phyloP scores from a whole-genome alignment of 2,113 vertebrate species.

The Pseudopipra pipra region DNA sequence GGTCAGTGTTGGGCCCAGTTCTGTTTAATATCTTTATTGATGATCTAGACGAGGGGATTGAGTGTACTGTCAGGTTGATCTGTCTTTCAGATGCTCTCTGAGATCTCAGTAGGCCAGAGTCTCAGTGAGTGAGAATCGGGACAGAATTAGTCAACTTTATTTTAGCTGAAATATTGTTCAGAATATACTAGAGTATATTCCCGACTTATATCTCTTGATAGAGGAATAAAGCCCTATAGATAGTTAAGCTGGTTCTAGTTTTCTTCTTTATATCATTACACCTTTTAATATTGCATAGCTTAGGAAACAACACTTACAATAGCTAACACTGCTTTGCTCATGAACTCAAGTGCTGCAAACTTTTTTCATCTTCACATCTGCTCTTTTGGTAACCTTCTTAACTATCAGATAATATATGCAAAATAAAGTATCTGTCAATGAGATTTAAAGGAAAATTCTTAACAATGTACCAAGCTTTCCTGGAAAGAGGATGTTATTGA shows the following conservation, averaged over 20 bases:
- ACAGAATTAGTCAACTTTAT: not conserved
- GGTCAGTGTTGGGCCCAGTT: no score
- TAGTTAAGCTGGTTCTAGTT: not conserved
- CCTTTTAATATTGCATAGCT: not conserved
- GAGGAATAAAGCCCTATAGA: not conserved
- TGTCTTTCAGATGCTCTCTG: not conserved
- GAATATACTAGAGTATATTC: not conserved
- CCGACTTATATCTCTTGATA: not conserved
- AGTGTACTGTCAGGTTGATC: not conserved
- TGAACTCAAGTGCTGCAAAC: not conserved
- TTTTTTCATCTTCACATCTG: not conserved
- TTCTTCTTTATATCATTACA: not conserved
- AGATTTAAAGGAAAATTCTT: not conserved
- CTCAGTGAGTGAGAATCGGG: not conserved
- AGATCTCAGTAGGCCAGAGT: not conserved
- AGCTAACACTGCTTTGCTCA: not conserved
- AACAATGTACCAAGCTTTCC: not conserved
- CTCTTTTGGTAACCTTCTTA: not conserved
- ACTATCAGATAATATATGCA: not conserved
- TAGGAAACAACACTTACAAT: not conserved
- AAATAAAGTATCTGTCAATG: not conserved
- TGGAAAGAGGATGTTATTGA: constrained; percentile 6
- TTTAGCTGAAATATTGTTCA: not conserved
- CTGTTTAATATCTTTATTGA: no score
- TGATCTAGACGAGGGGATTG: no score